These are phyloP conservation scores for Grammomys surdaster DNA, from an alignment of 2,113 vertebrate genomes.

Conservation along the genomic window DNA sequence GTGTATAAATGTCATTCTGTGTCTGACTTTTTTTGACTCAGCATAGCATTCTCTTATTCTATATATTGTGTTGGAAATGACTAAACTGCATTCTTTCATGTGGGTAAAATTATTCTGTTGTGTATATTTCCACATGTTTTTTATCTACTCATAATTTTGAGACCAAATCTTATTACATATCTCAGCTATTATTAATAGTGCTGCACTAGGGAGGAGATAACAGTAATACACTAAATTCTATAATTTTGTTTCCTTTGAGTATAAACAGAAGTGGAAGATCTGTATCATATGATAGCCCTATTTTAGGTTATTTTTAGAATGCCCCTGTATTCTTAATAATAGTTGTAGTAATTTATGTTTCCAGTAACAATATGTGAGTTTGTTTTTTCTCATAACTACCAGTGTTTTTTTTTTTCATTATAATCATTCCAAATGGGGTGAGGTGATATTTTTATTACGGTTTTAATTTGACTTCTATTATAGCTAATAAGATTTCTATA, in stretches of 20 bases:
- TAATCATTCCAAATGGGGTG: neutral
- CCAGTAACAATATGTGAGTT: neutral
- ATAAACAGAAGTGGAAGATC: neutral
- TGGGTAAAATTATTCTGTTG: neutral
- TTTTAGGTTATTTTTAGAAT: neutral
- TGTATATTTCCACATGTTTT: neutral
- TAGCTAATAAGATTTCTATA: neutral
- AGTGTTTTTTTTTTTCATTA: neutral
- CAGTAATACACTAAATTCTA: neutral
- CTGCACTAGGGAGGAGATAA: neutral
- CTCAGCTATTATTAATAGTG: neutral
- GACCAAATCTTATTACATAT: neutral
- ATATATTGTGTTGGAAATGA: neutral
- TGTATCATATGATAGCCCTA: neutral
- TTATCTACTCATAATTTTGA: neutral
- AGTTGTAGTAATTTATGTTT: neutral
- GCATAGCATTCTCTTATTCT: too few relatives aligned
- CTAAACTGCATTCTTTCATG: neutral
- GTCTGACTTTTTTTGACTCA: neutral
- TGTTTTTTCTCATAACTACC: neutral
- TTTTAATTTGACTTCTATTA: neutral
- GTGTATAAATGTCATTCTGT: neutral
- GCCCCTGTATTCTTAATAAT: neutral
- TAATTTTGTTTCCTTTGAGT: neutral
- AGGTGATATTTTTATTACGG: neutral